phyloP scores from a whole-genome alignment of 2,888 invertebrate genomes.

The Eustalomyia histrio region DNA sequence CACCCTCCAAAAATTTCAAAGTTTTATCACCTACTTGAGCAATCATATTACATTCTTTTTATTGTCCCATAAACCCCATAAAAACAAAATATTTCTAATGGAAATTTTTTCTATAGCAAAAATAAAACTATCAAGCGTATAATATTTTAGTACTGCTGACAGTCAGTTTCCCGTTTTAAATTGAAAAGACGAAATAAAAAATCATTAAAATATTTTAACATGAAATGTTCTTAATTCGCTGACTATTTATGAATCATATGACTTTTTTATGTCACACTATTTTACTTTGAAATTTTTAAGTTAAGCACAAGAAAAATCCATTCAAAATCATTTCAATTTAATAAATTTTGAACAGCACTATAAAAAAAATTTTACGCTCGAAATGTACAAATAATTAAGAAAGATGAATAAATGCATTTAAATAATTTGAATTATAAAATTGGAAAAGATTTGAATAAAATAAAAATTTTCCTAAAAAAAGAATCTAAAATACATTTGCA shows the following conservation, averaged over 20 bases:
- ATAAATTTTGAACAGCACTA: slow-evolving; percentile 29
- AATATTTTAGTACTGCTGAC: slow-evolving; percentile 36
- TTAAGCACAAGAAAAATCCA: neutral
- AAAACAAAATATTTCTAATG: too few species aligned
- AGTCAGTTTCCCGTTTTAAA: slow-evolving; percentile 20
- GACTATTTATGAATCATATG: slow-evolving; percentile 49
- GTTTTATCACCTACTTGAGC: too few species aligned
- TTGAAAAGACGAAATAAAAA: slow-evolving; percentile 12
- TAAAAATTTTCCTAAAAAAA: slow-evolving; percentile 10
- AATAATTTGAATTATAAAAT: slow-evolving; percentile 53
- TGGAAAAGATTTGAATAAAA: slow-evolving; percentile 41
- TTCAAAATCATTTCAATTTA: neutral
- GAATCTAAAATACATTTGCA: slow-evolving; percentile 15
- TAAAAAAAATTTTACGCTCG: slow-evolving; percentile 18
- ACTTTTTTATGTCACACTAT: slow-evolving; percentile 9
- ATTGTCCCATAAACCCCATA: too few species aligned
- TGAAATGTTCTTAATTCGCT: slow-evolving; percentile 39
- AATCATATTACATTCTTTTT: too few species aligned
- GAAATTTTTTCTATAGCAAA: neutral
- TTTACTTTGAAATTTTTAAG: neutral
- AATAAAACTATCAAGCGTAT: slow-evolving; percentile 12
- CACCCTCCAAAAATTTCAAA: too few species aligned
- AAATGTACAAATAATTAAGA: slow-evolving; percentile 40
- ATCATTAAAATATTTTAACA: slow-evolving; percentile 26
- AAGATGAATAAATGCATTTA: slow-evolving; percentile 52